phyloP scores from a whole-genome alignment of 2,797 vertebrate species.

The Balearica regulorum region DNA sequence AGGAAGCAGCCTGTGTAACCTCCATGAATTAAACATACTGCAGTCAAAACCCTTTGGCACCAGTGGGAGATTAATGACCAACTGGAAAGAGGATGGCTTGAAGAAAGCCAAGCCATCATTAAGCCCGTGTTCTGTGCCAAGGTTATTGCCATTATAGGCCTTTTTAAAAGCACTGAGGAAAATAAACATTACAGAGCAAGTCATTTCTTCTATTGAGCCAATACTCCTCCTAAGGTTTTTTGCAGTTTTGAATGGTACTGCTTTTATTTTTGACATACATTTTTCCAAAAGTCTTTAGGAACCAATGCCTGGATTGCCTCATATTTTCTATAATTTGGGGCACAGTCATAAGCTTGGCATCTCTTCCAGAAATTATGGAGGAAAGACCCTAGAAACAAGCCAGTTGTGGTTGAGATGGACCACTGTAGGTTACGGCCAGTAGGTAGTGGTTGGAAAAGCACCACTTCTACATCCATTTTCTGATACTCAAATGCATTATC shows the following conservation, averaged over 20 bases:
- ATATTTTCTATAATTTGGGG: background rate
- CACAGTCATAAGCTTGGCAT: background rate
- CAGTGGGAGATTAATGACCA: background rate
- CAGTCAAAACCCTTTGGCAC: background rate
- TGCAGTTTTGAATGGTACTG: background rate
- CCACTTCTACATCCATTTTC: background rate
- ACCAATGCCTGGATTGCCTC: background rate
- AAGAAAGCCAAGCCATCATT: background rate
- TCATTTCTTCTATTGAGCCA: background rate
- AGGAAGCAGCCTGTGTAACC: background rate
- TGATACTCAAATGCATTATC: background rate
- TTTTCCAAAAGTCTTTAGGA: background rate
- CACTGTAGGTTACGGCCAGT: background rate
- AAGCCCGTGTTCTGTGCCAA: background rate
- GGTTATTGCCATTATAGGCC: background rate
- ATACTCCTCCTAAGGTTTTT: background rate
- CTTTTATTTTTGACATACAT: background rate
- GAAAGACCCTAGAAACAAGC: background rate
- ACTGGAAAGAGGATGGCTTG: background rate
- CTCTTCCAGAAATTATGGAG: background rate
- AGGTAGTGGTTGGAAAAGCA: background rate
- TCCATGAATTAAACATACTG: background rate
- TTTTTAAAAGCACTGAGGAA: background rate
- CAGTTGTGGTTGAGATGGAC: background rate
- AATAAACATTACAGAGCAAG: background rate